Evolutionary conservation across 2,113 vertebrate genomes (phyloP).

Genomic region (Antigone vipio): DNA sequence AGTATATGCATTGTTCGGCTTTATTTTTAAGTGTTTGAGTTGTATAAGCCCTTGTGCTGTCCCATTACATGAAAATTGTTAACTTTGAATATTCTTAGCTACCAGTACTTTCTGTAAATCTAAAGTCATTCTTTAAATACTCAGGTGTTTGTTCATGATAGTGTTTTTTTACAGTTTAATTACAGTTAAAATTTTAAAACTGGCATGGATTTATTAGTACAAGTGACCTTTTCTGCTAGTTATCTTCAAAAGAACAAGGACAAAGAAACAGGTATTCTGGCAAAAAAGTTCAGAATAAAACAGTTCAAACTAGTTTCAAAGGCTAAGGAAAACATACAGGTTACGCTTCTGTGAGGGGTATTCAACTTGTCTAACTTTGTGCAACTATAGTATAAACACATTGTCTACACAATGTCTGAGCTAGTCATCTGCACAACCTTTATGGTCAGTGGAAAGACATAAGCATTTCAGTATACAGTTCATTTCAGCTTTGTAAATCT

Average conservation of each 20-base stretch:
- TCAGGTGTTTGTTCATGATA: neutral
- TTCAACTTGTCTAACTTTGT: neutral
- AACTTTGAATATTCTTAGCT: neutral
- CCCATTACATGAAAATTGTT: neutral
- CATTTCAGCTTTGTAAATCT: neutral
- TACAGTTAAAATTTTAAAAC: neutral
- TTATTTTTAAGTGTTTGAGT: neutral
- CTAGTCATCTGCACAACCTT: neutral
- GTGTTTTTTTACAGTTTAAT: neutral
- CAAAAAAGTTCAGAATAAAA: neutral
- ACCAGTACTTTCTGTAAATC: neutral
- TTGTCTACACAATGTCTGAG: neutral
- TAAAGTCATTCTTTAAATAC: neutral
- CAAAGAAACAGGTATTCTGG: neutral
- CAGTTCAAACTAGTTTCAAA: neutral
- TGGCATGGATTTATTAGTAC: neutral
- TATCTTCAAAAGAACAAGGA: neutral
- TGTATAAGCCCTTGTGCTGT: neutral
- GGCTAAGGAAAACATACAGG: neutral
- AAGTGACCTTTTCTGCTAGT: neutral
- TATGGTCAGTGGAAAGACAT: neutral
- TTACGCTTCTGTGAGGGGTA: neutral
- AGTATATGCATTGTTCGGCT: neutral
- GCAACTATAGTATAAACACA: neutral
- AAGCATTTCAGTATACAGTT: neutral